Evolutionary conservation across 2,113 vertebrate species (phyloP).

Genomic region (Alaudala cheleensis): DNA sequence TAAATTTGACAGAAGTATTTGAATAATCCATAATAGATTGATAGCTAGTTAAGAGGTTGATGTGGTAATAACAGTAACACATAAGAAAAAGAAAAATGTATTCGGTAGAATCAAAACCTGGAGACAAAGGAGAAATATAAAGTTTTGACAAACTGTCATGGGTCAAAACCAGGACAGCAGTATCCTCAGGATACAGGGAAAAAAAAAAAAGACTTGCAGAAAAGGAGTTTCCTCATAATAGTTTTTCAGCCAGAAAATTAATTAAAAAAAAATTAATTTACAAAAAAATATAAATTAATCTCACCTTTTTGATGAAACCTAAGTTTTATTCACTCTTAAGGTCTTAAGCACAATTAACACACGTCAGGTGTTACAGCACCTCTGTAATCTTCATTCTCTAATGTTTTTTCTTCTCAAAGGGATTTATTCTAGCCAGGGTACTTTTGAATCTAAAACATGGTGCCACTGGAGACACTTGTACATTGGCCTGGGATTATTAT

Average conservation of each 20-base stretch:
- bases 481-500: not conserved
- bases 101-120: not conserved
- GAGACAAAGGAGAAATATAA: not conserved
- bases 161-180: not conserved
- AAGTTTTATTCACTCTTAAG: not conserved
- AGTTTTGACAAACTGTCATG: not conserved
- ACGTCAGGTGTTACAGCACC: not conserved
- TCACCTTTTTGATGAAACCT: not conserved
- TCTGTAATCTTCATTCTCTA: not conserved
- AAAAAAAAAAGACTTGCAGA: not conserved
- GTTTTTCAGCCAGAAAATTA: not conserved
- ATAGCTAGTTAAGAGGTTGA: constrained; percentile 26
- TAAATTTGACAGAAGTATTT: constrained; percentile 43
- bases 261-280: too few species aligned
- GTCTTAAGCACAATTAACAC: not conserved
- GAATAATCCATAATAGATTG: constrained; percentile 41
- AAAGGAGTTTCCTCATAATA: not conserved
- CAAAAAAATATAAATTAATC: not conserved
- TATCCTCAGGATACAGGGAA: not conserved
- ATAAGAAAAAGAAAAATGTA: not conserved
- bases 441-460: not conserved
- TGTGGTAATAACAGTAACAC: constrained; percentile 6
- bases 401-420: not conserved
- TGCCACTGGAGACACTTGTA: not conserved
- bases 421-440: not conserved